phyloP scores from a whole-genome alignment of 2,888 invertebrate species.

The Eupithecia inturbata region DNA sequence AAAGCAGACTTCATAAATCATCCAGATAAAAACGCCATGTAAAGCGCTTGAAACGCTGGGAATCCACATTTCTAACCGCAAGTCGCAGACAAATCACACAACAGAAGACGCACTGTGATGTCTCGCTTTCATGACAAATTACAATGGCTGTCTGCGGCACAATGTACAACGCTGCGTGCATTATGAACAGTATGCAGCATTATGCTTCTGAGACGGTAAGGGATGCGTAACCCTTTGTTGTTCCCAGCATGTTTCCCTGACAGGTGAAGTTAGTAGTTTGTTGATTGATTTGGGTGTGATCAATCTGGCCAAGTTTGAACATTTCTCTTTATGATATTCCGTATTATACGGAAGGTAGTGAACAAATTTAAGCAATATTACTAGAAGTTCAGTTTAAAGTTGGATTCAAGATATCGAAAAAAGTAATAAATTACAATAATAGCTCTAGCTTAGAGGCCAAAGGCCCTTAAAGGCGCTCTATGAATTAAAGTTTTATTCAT shows the following conservation, averaged over 20 bases:
- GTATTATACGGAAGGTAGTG: background rate
- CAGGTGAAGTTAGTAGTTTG: slow-evolving; percentile 42
- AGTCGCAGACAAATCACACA: slow-evolving; percentile 17
- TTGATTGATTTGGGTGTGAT: slow-evolving; percentile 39
- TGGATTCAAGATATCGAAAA: background rate
- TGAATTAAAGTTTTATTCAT: slow-evolving; percentile 30
- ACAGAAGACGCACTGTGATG: slow-evolving; percentile 28
- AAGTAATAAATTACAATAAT: slow-evolving; percentile 2
- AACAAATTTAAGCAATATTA: background rate
- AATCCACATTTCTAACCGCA: slow-evolving; percentile 2
- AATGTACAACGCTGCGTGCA: slow-evolving; percentile 33
- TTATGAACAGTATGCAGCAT: slow-evolving; percentile 37
- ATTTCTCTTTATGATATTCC: slow-evolving; percentile 19
- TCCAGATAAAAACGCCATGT: background rate
- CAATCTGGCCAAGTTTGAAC: slow-evolving; percentile 34
- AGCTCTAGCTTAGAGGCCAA: background rate
- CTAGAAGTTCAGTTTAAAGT: background rate
- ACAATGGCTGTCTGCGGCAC: slow-evolving; percentile 41
- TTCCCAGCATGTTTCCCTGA: slow-evolving; percentile 39
- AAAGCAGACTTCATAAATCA: slow-evolving; percentile 6
- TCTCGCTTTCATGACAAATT: slow-evolving; percentile 46
- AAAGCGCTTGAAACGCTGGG: slow-evolving; percentile 7
- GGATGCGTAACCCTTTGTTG: slow-evolving; percentile 43
- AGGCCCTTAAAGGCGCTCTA: slow-evolving; percentile 12
- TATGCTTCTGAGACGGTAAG: slow-evolving; percentile 35